Conservation (phyloP, 2,113 vertebrate genomes). For the Semnopithecus entellus region DNA sequence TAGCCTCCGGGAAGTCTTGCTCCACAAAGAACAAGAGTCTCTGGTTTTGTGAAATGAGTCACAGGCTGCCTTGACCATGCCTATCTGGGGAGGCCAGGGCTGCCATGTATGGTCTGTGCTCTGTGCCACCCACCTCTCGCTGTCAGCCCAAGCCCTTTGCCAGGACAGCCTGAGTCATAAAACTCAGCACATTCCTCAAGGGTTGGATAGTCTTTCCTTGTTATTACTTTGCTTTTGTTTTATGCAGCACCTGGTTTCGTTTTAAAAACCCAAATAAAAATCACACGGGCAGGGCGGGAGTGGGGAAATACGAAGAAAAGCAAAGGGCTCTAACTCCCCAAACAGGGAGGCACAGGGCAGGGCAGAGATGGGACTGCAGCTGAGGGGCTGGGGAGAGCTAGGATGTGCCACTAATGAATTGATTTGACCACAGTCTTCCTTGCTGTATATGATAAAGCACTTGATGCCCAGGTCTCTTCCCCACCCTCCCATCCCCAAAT, state of each 20-base stretch:
- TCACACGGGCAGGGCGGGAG: not conserved
- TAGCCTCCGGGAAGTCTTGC: conserved; percentile 4
- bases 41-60: conserved; percentile 59
- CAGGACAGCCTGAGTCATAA: conserved; percentile 76
- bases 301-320: not conserved
- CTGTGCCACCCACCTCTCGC: conserved; percentile 55
- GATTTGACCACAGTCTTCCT: not conserved
- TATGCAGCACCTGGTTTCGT: conserved; percentile 77
- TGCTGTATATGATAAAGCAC: not conserved
- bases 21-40: conserved; percentile 26
- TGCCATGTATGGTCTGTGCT: conserved; percentile 60
- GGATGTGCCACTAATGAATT: not conserved
- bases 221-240: conserved; percentile 70
- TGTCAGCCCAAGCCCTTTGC: conserved; percentile 28
- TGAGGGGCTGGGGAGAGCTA: not conserved
- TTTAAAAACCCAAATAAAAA: conserved; percentile 73
- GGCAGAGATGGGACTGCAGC: not conserved
- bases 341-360: not conserved
- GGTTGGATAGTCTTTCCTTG: conserved; percentile 56
- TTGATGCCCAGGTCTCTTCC: not conserved
- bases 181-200: conserved; percentile 74
- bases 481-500: not conserved
- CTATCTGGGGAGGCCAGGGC: conserved; percentile 43
- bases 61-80: conserved; percentile 23
- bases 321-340: not conserved